These are phyloP conservation scores for Silurus aristotelis DNA, from an alignment of 2,797 vertebrate species.

Conservation along the genomic window DNA sequence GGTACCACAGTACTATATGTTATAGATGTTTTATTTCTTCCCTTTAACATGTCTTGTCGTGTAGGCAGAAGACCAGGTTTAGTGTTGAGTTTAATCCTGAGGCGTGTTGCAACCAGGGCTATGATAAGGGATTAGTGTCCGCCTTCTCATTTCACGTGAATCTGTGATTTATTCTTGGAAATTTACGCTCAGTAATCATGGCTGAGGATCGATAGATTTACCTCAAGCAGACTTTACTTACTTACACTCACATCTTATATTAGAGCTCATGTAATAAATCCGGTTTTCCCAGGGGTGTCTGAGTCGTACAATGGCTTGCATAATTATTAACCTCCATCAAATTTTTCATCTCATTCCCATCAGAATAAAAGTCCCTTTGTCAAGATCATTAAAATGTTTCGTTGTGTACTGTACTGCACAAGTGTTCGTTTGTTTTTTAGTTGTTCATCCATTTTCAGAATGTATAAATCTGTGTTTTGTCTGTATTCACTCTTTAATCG, in stretches of 20 bases:
- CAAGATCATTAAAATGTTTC: too few species aligned
- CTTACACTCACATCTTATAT: constrained; percentile 9
- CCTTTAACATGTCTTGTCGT: not conserved
- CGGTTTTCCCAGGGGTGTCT: not conserved
- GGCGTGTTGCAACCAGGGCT: constrained; percentile 6
- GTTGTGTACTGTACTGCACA: too few species aligned
- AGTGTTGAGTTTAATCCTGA: constrained; percentile 7
- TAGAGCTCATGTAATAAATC: constrained; percentile 13
- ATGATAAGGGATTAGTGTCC: not conserved
- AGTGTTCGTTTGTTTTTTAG: too few species aligned
- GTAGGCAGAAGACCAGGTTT: not conserved
- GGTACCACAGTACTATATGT: not conserved
- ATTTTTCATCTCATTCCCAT: too few species aligned
- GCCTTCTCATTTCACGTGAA: not conserved
- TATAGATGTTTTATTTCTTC: not conserved
- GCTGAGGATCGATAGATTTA: not conserved
- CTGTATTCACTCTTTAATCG: too few species aligned
- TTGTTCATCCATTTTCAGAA: too few species aligned
- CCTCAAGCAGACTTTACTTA: not conserved
- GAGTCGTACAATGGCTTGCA: not conserved
- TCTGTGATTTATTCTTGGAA: not conserved
- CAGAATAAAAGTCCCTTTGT: too few species aligned
- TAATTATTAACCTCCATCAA: not conserved
- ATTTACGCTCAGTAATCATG: not conserved
- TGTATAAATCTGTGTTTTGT: too few species aligned